phyloP scores from a whole-genome alignment of 1,140 invertebrate species.

The Lepidostoma basale region DNA sequence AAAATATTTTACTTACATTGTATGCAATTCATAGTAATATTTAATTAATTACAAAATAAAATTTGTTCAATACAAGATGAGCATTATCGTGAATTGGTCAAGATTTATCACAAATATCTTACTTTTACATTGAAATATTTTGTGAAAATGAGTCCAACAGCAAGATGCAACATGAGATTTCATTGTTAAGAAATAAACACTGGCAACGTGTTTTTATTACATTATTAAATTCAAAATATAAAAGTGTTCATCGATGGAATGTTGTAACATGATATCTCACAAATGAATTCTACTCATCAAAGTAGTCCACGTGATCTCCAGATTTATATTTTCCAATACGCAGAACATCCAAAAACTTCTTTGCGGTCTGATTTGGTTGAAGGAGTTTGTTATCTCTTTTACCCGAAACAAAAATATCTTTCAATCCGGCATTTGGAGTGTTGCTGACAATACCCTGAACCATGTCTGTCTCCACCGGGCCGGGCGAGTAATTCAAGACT shows the following conservation, averaged over 20 bases:
- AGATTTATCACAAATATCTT: too few relatives aligned
- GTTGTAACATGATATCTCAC: not conserved
- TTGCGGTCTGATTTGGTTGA: constrained; percentile 76
- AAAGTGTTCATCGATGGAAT: constrained; percentile 13
- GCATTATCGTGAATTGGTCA: too few relatives aligned
- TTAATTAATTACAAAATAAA: too few relatives aligned
- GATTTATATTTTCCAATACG: constrained; percentile 75
- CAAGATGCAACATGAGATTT: too few relatives aligned
- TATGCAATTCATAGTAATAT: not conserved
- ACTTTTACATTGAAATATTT: too few relatives aligned
- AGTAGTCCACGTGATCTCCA: constrained; percentile 89
- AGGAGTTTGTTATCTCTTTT: constrained; percentile 70
- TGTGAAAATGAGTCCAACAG: too few relatives aligned
- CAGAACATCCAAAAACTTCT: constrained; percentile 75
- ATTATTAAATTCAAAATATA: not conserved
- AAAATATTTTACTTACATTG: not conserved
- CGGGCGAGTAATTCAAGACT: constrained; percentile 92
- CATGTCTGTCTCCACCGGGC: constrained; percentile 93
- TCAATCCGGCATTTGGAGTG: constrained; percentile 65
- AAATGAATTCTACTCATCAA: constrained; percentile 62
- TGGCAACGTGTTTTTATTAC: not conserved
- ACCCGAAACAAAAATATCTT: constrained; percentile 64
- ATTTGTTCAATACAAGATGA: too few relatives aligned
- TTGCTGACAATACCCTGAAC: constrained; percentile 68
- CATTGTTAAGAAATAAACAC: not conserved